Evolutionary conservation across 2,113 vertebrate species (phyloP), one percentile per base, ranked within the genome.

Genomic region (Charina bottae): DNA sequence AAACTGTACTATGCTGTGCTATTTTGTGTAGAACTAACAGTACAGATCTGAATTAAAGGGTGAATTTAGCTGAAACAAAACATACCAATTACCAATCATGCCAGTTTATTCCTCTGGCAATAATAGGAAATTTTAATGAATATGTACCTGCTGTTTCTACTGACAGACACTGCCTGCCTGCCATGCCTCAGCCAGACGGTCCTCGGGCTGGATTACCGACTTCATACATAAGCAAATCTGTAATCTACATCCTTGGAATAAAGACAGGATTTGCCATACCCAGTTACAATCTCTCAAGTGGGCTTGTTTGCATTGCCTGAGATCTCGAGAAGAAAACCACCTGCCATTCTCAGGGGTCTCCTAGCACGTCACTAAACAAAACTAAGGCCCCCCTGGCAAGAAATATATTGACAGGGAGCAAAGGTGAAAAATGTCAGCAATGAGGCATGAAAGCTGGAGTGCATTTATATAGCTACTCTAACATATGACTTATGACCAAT

Each of bases 321-420:
- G 26, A 56, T 59, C 78, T 59, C 26, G 46, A 42, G 42, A 83
- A 83, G 3, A 7, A 60, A 85, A 33, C 11, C 58, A 49, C 26
- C 10, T 49, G 28, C 62, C 28, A 60, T 93, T 83, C 33, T 2
- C 33, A 83, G 78, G 83, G 60, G 23, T 60, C 85, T 60, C 64
- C 49, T 12, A 83, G 89, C 49, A 60, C 23, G 21, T n/a, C 59
- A 46, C 56, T 28, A 58, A 37, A 60, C 58, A 89, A 42, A 64
- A 72, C 53, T 55, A 12, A 7, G 7, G 56, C 12, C 24, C 33
- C 53, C 17, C 3, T 49, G 64, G 62, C 90, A 55, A 90, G 54
- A 86, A 93, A 90, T 83, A 64, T 90, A 55, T 62, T 64, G 64
- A 17, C 37, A 89, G 58, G 3, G 62, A 24, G 19, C 85, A 68